Evolutionary conservation across 1,140 invertebrate genomes (phyloP), one percentile per base, ranked within the genome.

Genomic region (Heterodera schachtii): DNA sequence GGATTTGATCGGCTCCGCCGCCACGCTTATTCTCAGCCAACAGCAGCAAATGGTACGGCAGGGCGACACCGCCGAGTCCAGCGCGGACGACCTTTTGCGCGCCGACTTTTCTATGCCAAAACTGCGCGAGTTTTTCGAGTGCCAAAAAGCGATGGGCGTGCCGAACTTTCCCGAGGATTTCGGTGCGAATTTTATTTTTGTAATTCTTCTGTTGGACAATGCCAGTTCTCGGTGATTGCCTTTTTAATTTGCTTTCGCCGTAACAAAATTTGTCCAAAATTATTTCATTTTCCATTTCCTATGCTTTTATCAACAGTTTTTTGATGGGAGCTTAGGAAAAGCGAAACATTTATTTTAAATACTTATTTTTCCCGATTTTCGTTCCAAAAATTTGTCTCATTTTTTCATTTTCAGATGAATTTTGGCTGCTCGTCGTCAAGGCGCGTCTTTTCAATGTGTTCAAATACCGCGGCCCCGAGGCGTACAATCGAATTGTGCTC

Each of bases 401-500:
- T 31, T 31, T 31, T 31, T 31, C 31, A 31, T 31, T 77, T 81
- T 21, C 8, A 81, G 80, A 81, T 16, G 80, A 81, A 19, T 81
- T 81, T 49, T 81, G 80, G 80, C 73, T 81, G 11, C 80, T 81
- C 13, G 80, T 81, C 31, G 31, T 31, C 31, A 31, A 31, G 31
- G 31, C 31, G 31, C 31, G 31, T 31, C 31, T 31, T 31, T 81
- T 81, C 71, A 81, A 77, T 43, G 64, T 81, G 52, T 81, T 81
- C 49, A 81, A 77, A 49, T 78, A 77, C 43, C 70, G 73, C 44
- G 80, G 80, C 16, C 73, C 80, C 4, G 80, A 81, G 8, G 80
- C 73, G 7, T 81, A 81, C 52, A 81, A 81, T 73, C 70, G 80
- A 74, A 81, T 81, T 46, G 80, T 81, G 57, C 80, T 81, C 31